A percentile compares a stretch with the other conserved stretches of the same genome.
Evolutionary conservation across 2,888 invertebrate genomes (phyloP).

Genomic region (Platycnemis pennipes): DNA sequence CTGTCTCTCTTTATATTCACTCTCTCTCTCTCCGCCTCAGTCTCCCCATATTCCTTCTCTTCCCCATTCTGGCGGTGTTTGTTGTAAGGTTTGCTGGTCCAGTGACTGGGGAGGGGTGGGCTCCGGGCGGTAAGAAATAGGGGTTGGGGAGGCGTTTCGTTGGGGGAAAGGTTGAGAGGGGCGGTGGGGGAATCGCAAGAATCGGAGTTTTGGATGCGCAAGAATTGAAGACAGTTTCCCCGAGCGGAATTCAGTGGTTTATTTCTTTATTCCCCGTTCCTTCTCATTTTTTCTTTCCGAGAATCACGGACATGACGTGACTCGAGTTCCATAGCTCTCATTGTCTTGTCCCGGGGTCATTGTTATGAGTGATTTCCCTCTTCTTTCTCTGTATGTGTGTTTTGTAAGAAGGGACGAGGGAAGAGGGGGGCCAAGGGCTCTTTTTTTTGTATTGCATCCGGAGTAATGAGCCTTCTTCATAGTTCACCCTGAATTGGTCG

Average conservation of each 20-base stretch:
- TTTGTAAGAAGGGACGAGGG: background rate
- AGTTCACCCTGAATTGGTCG: background rate
- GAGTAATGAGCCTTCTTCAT: slow-evolving; percentile 28
- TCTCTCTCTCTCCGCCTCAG: background rate
- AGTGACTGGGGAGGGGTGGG: background rate
- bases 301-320: slow-evolving; percentile 39
- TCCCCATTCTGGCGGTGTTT: slow-evolving; percentile 41
- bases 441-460: background rate
- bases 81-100: slow-evolving; percentile 36
- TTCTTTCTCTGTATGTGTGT: background rate
- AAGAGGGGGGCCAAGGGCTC: background rate
- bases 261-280: background rate
- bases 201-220: background rate
- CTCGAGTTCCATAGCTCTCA: background rate
- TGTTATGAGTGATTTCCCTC: background rate
- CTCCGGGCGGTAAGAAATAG: background rate
- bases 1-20: background rate
- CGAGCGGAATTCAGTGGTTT: background rate
- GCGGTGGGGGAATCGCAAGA: background rate
- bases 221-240: background rate
- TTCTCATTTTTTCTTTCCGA: background rate
- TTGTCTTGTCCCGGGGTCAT: slow-evolving; percentile 1
- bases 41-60: background rate
- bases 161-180: background rate
- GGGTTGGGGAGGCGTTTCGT: background rate